Conservation (phyloP, 2,888 invertebrate genomes). For the Netelia fuscicornis region DNA sequence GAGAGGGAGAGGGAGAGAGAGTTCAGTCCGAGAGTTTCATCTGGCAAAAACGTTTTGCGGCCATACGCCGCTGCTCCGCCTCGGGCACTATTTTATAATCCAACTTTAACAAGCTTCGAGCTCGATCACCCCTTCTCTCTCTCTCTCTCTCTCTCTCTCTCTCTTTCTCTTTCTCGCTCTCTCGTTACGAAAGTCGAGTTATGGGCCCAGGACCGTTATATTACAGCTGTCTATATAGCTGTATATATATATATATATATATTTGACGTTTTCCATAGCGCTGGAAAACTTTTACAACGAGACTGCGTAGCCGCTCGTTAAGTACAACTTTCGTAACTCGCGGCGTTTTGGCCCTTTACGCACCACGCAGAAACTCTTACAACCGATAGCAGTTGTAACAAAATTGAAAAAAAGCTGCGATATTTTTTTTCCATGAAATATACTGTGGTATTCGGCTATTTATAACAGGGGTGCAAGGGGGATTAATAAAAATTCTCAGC, state of each 20-base stretch:
- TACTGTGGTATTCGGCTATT: too few relatives aligned
- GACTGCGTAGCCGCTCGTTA: constrained; percentile 41
- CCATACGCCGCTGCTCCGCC: constrained; percentile 33
- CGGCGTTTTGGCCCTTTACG: constrained; percentile 42
- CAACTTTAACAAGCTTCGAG: constrained; percentile 69
- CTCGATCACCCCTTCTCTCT: constrained; percentile 4
- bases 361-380: constrained; percentile 10
- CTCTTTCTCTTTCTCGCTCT: constrained; percentile 7
- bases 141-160: constrained; percentile 20
- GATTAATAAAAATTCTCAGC: constrained; percentile 13
- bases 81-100: constrained; percentile 69
- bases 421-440: too few relatives aligned
- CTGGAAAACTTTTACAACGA: constrained; percentile 56
- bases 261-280: not conserved
- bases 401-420: too few relatives aligned
- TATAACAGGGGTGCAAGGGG: not conserved
- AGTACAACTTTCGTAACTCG: constrained; percentile 46
- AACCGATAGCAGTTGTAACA: not conserved
- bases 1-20: not conserved
- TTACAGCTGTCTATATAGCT: constrained; percentile 30
- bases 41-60: constrained; percentile 57
- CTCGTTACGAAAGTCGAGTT: constrained; percentile 38
- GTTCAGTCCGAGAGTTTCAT: constrained; percentile 55
- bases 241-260: not conserved
- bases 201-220: constrained; percentile 54